Evolutionary conservation across 2,888 invertebrate genomes (phyloP), one percentile per base, ranked within the genome.

Genomic region (Copidosoma aretas): DNA sequence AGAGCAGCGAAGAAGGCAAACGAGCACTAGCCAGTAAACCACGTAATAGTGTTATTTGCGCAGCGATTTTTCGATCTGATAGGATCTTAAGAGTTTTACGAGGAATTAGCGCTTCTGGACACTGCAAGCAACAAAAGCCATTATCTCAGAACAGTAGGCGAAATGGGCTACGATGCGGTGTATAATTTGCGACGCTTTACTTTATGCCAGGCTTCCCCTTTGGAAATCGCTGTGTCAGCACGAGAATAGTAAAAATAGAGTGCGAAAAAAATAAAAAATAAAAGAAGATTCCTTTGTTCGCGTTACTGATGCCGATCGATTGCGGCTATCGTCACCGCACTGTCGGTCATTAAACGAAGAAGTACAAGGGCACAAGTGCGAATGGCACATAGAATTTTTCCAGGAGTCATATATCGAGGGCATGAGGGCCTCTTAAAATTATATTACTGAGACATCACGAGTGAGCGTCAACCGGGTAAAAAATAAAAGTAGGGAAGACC

Each of bases 271-370:
- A 32, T 5, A 32, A 5, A 15, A 14, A 53, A 10, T 22, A 22
- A 21, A 54, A 24, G 14, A 12, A 56, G 41, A 43, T 21, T 24
- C n/a, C 68, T 49, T 63, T 59, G 53, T 58, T 43, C 39, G 15
- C 19, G 58, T 10, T n/a, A 12, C 41, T 19, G 32, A 32, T 32
- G 32, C 32, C 32, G 8, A 21, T 21, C 52, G 52, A 52, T 19
- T 52, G 52, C 24, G 39, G 54, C 49, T 21, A 21, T 25, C 12
- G 25, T 64, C 68, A 49, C 60, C 39, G 57, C 80, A 81, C 78
- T 74, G 72, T 76, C 77, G 15, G 77, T 74, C 79, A 78, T 81
- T 81, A 81, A 81, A 81, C 80, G 80, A 81, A 81, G 80, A 81
- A 81, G 80, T 81, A 81, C 81, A 80, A 80, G 80, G 75, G 53